Conservation (phyloP, 2,797 vertebrate genomes). For the Malacoctenus gilli region DNA sequence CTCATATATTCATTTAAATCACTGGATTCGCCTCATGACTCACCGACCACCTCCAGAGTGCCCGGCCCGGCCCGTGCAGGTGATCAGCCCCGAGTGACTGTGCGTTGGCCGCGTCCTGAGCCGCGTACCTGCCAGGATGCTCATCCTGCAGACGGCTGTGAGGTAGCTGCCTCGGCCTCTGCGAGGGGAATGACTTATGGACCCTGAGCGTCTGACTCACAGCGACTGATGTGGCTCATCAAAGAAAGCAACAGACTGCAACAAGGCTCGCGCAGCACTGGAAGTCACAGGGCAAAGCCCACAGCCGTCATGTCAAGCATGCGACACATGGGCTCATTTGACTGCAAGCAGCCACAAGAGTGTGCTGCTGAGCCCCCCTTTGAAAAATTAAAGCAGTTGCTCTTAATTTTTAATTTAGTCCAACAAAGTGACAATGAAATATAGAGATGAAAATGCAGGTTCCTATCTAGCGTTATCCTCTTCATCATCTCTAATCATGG, state of each 20-base stretch:
- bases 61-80: conserved; percentile 3
- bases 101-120: conserved; percentile 29
- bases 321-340: not conserved
- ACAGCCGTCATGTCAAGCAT: conserved; percentile 12
- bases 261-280: conserved; percentile 15
- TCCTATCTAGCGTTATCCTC: conserved; percentile 16
- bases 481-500: conserved; percentile 52
- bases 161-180: conserved; percentile 21
- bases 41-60: conserved; percentile 32
- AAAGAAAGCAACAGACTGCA: conserved; percentile 25
- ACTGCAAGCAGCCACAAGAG: conserved; percentile 71
- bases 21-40: conserved; percentile 10
- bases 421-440: conserved; percentile 28
- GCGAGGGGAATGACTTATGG: conserved; percentile 29
- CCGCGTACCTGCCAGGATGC: conserved; percentile 27
- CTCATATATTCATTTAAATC: not conserved
- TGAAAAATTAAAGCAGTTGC: conserved; percentile 17
- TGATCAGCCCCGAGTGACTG: conserved; percentile 34
- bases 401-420: conserved; percentile 11
- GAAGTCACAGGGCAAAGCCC: conserved; percentile 5
- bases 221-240: conserved; percentile 26
- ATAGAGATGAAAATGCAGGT: conserved; percentile 11
- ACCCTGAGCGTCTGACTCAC: conserved; percentile 25
- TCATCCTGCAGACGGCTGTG: conserved; percentile 41
- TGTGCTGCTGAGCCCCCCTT: conserved; percentile 64